A percentile compares a stretch with the other conserved stretches of the same genome.
phyloP scores from a whole-genome alignment of 2,797 vertebrate genomes.

The Loris lydekkerianus region DNA sequence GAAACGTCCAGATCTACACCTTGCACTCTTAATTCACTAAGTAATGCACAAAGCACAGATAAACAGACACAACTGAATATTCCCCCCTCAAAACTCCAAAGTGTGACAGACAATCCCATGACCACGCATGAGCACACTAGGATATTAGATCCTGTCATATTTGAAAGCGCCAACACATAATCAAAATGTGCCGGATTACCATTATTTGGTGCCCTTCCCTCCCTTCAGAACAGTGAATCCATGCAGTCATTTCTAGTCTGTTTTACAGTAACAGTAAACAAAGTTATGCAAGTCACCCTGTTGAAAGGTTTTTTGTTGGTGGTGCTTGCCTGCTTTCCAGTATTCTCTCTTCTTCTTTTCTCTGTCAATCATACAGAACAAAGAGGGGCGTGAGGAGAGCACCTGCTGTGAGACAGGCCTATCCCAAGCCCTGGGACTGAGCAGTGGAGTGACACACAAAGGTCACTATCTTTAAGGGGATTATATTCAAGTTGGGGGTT shows the following conservation, averaged over 20 bases:
- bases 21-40: neutral
- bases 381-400: neutral
- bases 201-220: constrained; percentile 18
- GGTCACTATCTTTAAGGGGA: neutral
- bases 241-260: constrained; percentile 43
- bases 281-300: neutral
- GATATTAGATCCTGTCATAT: neutral
- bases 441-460: neutral
- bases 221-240: constrained; percentile 25
- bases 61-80: neutral
- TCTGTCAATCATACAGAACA: neutral
- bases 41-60: neutral
- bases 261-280: constrained; percentile 19
- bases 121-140: neutral
- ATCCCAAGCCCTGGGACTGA: neutral
- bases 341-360: constrained; percentile 3
- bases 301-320: neutral
- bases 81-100: neutral
- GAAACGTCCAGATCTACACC: neutral
- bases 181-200: neutral
- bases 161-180: neutral
- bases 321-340: neutral
- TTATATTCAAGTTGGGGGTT: neutral
- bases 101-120: neutral
- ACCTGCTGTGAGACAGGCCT: neutral